A percentile compares a stretch with the other conserved stretches of the same genome.
Conservation (phyloP, 2,113 vertebrate genomes). For the Monarcha castaneiventris region DNA sequence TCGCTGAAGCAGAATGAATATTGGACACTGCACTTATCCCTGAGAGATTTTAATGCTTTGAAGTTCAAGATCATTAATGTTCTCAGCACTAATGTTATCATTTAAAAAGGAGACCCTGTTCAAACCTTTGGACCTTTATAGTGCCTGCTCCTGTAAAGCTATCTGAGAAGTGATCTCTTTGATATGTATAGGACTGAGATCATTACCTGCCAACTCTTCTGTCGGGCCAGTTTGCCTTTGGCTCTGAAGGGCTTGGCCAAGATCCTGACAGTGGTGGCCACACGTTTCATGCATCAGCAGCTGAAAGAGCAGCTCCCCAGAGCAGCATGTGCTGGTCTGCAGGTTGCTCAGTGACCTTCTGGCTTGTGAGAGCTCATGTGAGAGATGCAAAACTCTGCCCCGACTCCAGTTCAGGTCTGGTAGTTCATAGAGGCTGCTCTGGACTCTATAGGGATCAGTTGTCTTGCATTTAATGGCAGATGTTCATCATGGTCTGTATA, state of each 20-base stretch:
- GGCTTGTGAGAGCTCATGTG: not conserved
- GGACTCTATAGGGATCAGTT: not conserved
- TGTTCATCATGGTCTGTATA: not conserved
- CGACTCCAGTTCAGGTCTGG: not conserved
- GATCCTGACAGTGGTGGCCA: not conserved
- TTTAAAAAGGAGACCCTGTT: not conserved
- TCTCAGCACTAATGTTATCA: not conserved
- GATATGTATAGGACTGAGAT: not conserved
- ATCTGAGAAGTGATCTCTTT: not conserved
- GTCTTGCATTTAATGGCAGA: not conserved
- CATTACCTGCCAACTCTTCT: not conserved
- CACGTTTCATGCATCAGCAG: not conserved
- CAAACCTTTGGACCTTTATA: not conserved
- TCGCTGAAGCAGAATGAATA: not conserved
- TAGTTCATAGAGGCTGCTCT: not conserved
- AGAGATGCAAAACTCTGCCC: not conserved
- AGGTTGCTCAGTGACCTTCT: not conserved
- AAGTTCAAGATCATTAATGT: slow-evolving; percentile 5
- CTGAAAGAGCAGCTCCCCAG: not conserved
- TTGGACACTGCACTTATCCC: not conserved
- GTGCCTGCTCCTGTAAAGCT: not conserved
- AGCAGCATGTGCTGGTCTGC: not conserved
- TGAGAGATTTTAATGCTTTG: not conserved
- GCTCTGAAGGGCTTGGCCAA: not conserved
- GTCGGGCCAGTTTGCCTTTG: not conserved